Evolutionary conservation across 64 coral and sea anemone genomes (phyloP).

Genomic region (Orbicella faveolata): DNA sequence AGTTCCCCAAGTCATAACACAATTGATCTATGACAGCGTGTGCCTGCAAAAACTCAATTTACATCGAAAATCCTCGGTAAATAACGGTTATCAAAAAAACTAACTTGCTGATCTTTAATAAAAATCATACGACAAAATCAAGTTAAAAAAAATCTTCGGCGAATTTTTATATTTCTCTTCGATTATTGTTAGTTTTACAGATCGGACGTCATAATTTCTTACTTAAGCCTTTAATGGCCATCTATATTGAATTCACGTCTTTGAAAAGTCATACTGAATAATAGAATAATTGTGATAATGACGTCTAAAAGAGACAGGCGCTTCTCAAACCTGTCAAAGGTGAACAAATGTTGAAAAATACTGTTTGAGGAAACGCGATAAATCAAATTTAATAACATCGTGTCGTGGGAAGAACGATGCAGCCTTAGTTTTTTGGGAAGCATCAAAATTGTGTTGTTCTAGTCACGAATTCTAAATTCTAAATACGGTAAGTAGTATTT

Average conservation of each 20-base stretch:
- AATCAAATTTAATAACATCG: not conserved
- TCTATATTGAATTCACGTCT: constrained; percentile 18
- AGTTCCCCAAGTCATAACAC: too few species aligned
- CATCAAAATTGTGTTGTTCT: not conserved
- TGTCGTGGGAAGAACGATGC: not conserved
- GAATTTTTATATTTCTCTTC: not conserved
- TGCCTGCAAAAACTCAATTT: too few species aligned
- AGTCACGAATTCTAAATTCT: too few species aligned
- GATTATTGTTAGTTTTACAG: not conserved
- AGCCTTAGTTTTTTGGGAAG: not conserved
- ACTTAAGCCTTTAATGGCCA: not conserved
- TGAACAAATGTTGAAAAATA: not conserved
- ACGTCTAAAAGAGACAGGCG: not conserved
- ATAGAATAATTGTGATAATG: not conserved
- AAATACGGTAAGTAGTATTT: too few species aligned
- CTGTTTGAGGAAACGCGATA: not conserved
- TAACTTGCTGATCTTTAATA: not conserved
- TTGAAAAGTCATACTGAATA: not conserved
- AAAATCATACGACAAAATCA: not conserved
- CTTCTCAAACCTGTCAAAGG: constrained; percentile 8
- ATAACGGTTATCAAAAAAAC: not conserved
- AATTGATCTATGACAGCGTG: too few species aligned
- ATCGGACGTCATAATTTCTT: constrained; percentile 8
- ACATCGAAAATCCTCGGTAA: too few species aligned
- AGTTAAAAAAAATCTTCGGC: too few species aligned